Conservation (phyloP, 2,888 invertebrate genomes). For the Scaptomyza flava region DNA sequence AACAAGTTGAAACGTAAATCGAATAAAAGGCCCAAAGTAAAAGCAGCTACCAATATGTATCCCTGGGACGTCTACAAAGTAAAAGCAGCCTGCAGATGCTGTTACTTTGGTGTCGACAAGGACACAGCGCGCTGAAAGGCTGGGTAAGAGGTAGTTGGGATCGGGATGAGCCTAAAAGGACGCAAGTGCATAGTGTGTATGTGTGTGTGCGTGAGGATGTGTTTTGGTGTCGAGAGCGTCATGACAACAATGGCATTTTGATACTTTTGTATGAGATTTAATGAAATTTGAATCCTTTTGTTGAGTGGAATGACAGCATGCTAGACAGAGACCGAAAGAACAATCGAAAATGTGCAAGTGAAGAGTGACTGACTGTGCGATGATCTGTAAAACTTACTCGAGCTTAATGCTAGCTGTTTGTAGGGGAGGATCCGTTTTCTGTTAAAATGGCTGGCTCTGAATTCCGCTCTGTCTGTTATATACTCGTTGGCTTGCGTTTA, state of each 20-base stretch:
- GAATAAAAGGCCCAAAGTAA: conserved; percentile 76
- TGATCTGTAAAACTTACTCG: not conserved
- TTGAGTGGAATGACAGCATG: conserved; percentile 70
- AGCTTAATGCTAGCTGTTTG: not conserved
- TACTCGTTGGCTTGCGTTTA: too few relatives aligned
- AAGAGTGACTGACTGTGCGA: not conserved
- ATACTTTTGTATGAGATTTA: conserved; percentile 80
- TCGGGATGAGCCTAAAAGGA: not conserved
- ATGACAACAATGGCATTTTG: conserved; percentile 78
- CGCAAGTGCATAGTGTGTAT: conserved; percentile 44
- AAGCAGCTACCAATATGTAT: conserved; percentile 69
- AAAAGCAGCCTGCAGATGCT: conserved; percentile 39
- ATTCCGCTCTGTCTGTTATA: too few relatives aligned
- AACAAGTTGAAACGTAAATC: conserved; percentile 71
- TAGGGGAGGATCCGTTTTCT: too few relatives aligned
- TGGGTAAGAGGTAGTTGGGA: not conserved
- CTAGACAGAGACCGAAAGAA: conserved; percentile 26
- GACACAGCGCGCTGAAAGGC: conserved; percentile 8
- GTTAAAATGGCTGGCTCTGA: too few relatives aligned
- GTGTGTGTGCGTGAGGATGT: conserved; percentile 20
- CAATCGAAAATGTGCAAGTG: not conserved
- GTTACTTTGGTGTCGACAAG: conserved; percentile 50
- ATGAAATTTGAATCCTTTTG: conserved; percentile 81
- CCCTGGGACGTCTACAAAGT: conserved; percentile 11
- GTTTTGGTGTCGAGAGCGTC: conserved; percentile 24